Evolutionary conservation across 2,888 invertebrate species (phyloP), one percentile per base, ranked within the genome.

Genomic region (Pycnomerus fuliginosus): DNA sequence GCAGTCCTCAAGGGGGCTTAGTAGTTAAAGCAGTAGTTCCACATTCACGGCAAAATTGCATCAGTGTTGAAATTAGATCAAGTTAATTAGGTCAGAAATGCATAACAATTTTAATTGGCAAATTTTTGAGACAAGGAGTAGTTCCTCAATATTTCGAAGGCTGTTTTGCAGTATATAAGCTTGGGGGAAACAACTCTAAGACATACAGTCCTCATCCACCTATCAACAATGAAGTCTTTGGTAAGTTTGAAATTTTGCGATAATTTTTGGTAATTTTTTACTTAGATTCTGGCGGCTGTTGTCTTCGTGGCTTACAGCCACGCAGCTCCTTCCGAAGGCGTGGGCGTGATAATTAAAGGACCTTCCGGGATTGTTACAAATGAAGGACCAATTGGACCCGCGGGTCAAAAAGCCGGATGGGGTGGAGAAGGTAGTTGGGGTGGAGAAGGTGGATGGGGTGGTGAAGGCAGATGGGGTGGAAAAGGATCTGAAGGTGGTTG

Each of bases 211-310:
- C 32, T 47, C n/a, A 29, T 42, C 16, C 31, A 50, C 44, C 45
- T 50, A 27, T 41, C 35, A 48, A 53, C 42, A 50, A 53, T 53
- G 53, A 56, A 54, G 31, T 36, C 53, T 22, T 42, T 53, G 52
- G 53, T 53, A 50, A 56, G 52, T 31, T n/a, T n/a, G n/a, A n/a
- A n/a, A n/a, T n/a, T n/a, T n/a, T n/a, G n/a, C n/a, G n/a, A n/a
- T n/a, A n/a, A n/a, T n/a, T n/a, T n/a, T n/a, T n/a, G n/a, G n/a
- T n/a, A n/a, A n/a, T n/a, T n/a, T n/a, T n/a, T n/a, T n/a, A n/a
- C n/a, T n/a, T n/a, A n/a, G n/a, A n/a, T n/a, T n/a, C n/a, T n/a
- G n/a, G n/a, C 38, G 27, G 35, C 52, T 23, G 36, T 56, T 39
- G 55, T 53, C 38, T 41, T 45, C 17, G 42, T 57, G 48, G 58